Percentiles rank a stretch among this genome's conserved stretches.
These are phyloP conservation scores for Ophion costatus DNA, from an alignment of 2,888 invertebrate genomes.

Conservation along the genomic window DNA sequence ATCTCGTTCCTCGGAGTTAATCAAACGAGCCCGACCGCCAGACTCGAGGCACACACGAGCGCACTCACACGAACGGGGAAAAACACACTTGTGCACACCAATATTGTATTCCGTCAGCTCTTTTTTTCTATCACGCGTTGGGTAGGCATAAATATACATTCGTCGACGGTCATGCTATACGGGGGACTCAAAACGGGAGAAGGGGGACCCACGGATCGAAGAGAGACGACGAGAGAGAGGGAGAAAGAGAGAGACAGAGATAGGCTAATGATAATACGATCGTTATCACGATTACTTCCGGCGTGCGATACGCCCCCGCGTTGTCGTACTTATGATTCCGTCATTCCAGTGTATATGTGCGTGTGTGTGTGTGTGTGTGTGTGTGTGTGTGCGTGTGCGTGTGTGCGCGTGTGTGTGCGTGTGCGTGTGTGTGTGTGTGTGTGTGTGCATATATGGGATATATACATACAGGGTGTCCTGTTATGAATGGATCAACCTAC, in stretches of 20 bases:
- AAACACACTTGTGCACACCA: slow-evolving; percentile 1
- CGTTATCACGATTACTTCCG: slow-evolving; percentile 66
- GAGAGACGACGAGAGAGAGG: slow-evolving; percentile 12
- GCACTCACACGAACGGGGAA: slow-evolving; percentile 6
- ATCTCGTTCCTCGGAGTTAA: slow-evolving; percentile 56
- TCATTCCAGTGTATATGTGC: background rate
- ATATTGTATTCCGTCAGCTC: slow-evolving; percentile 8
- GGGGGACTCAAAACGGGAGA: slow-evolving; percentile 1
- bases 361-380: too few species aligned
- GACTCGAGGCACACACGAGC: slow-evolving; percentile 31
- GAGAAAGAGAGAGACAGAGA: slow-evolving; percentile 12
- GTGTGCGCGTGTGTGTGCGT: too few species aligned
- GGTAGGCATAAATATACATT: slow-evolving; percentile 34
- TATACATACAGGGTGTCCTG: too few species aligned
- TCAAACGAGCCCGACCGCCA: slow-evolving; percentile 39
- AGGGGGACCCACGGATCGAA: background rate
- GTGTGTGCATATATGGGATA: too few species aligned
- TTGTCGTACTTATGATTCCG: slow-evolving; percentile 26
- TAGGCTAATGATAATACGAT: slow-evolving; percentile 57
- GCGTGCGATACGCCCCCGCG: slow-evolving; percentile 52
- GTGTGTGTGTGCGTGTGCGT: too few species aligned
- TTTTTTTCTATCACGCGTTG: slow-evolving; percentile 32
- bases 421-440: too few species aligned
- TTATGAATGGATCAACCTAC: too few species aligned
- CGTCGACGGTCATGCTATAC: slow-evolving; percentile 4